Percentiles rank a stretch among this genome's conserved stretches.
Conservation (phyloP, 2,797 vertebrate genomes). For the Brachymystax lenok region DNA sequence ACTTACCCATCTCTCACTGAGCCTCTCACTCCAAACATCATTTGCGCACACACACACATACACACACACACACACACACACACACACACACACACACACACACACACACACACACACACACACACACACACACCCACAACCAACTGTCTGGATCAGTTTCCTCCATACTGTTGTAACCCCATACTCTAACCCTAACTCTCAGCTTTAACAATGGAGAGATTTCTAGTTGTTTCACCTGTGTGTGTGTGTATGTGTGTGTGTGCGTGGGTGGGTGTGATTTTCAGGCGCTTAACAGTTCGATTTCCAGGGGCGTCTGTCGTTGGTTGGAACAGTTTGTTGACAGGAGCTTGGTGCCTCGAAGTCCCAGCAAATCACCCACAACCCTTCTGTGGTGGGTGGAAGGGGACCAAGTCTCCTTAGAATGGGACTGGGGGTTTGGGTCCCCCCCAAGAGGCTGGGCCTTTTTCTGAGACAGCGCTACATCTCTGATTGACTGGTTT, state of each 20-base stretch:
- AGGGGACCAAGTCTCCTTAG: not conserved
- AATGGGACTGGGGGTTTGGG: not conserved
- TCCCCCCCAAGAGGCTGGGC: not conserved
- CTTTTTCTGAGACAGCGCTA: not conserved
- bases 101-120: not conserved
- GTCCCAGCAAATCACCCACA: not conserved
- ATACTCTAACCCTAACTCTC: too few species aligned
- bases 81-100: not conserved
- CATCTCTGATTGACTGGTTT: too few species aligned
- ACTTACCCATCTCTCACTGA: too few species aligned
- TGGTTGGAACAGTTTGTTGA: not conserved
- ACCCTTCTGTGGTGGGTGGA: not conserved
- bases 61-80: not conserved
- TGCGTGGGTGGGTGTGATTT: not conserved
- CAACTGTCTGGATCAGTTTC: not conserved
- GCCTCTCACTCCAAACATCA: slow-evolving; percentile 69
- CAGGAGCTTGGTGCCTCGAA: not conserved
- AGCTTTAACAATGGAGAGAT: not conserved
- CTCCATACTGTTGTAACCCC: too few species aligned
- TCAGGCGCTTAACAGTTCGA: not conserved
- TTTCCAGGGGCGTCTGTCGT: not conserved
- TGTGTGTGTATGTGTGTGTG: not conserved
- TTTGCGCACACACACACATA: slow-evolving; percentile 1
- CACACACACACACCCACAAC: not conserved
- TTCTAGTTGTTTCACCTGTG: not conserved